phyloP scores from a whole-genome alignment of 2,797 vertebrate species.

The Vultur gryphus region DNA sequence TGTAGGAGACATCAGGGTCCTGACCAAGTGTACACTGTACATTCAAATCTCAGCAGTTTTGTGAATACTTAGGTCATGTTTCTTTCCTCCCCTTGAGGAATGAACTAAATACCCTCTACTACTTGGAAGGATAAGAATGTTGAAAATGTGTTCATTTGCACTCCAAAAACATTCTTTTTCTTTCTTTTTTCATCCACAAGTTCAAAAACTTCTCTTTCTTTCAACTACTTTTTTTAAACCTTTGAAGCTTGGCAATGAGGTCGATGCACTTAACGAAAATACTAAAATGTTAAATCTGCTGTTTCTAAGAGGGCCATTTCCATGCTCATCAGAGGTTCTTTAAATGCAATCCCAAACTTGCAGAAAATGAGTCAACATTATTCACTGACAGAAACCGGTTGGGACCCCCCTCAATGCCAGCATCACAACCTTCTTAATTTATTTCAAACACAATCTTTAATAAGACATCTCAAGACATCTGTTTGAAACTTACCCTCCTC shows the following conservation, averaged over 20 bases:
- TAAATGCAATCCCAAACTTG: not conserved
- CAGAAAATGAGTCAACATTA: not conserved
- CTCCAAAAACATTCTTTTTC: not conserved
- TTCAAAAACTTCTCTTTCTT: not conserved
- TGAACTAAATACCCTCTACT: not conserved
- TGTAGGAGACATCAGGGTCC: not conserved
- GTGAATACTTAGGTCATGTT: not conserved
- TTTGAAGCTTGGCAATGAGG: not conserved
- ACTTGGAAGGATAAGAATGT: not conserved
- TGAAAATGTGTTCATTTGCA: not conserved
- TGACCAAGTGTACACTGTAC: not conserved
- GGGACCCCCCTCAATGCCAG: not conserved
- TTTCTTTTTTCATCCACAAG: not conserved
- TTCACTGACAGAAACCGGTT: not conserved
- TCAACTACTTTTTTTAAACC: not conserved
- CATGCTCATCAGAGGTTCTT: not conserved
- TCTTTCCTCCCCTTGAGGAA: not conserved
- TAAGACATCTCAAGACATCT: not conserved
- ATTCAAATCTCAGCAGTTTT: not conserved
- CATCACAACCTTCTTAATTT: not conserved
- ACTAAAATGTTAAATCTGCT: not conserved
- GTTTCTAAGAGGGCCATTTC: not conserved
- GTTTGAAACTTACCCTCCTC: not conserved
- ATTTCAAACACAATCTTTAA: not conserved
- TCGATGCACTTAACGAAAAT: not conserved